Base-by-base conservation (phyloP, 2,113 vertebrate species). In the Prinia subflava region DNA sequence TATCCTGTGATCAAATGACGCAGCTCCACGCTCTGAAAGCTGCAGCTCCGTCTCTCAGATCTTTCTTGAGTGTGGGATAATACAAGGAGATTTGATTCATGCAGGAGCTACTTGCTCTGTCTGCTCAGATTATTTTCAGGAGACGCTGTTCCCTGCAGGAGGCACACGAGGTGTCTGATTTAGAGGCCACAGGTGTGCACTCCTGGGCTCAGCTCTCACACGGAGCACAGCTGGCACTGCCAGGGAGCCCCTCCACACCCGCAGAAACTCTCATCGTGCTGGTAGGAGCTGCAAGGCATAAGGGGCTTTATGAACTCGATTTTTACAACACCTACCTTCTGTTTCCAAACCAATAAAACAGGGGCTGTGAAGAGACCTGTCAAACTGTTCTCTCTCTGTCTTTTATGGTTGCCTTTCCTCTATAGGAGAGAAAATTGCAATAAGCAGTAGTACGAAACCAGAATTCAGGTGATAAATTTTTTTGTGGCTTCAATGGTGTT, bases 171-270 rank as follows among this genome's bases (percentile, higher is more conserved):
- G 37, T 3, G 4, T 13, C 3, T 41, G 68, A 33, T 80, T 64
- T 33, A 31, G 25, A n/a, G 23, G n/a, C 1, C 46, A 47, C 17
- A n/a, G 79, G 56, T 68, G 53, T 19, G 57, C 1, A 0, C 56
- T 79, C 39, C 3, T 4, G 8, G 33, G 41, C 9, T 50, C 71
- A 27, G 56, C 59, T 50, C 37, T 18, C 33, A 5, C 31, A 19
- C 4, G 8, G 62, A 31, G 71, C 65, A 13, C 73, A 63, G 33
- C 11, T 78, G 64, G 52, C 25, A 17, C 30, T 5, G 53, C 7
- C 56, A 7, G 35, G 41, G 46, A 89, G 52, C 19, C 8, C 47
- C 59, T 49, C n/a, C 71, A 19, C 50, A 13, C 42, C 41, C n/a
- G 2, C n/a, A 20, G 44, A 22, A 75, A 35, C 52, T 33, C 69